Evolutionary conservation across 2,113 vertebrate species (phyloP).

Genomic region (Saguinus imperator): DNA sequence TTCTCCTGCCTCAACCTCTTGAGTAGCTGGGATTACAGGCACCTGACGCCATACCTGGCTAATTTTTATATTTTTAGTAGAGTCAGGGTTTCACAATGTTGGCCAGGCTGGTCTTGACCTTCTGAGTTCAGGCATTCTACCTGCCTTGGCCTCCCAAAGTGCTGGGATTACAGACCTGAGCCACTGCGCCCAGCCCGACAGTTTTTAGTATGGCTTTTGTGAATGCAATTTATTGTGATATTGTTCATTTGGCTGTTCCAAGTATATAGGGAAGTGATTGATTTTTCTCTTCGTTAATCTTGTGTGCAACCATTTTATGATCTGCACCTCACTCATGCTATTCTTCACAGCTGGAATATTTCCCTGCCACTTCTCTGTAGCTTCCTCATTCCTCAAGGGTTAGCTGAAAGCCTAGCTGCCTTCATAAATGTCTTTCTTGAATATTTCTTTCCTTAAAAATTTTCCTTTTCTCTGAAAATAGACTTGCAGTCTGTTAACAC

Average conservation of each 20-base stretch:
- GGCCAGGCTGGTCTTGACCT: no score
- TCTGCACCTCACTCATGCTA: not conserved
- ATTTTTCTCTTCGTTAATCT: not conserved
- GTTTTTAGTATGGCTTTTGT: not conserved
- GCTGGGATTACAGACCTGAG: no score
- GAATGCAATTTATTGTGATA: not conserved
- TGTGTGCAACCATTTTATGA: accelerated
- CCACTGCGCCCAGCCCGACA: not conserved
- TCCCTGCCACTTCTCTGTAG: not conserved
- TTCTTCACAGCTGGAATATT: not conserved
- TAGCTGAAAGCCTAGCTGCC: not conserved
- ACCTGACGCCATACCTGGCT: no score
- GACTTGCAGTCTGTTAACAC: not conserved
- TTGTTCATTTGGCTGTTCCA: not conserved
- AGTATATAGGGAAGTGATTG: not conserved
- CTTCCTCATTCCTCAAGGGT: not conserved
- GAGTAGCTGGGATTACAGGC: no score
- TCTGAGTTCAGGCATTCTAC: no score
- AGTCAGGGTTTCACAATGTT: no score
- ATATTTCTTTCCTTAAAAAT: not conserved
- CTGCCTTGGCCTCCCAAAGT: no score
- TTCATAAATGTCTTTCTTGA: not conserved
- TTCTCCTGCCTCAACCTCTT: no score
- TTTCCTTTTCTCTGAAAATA: not conserved
- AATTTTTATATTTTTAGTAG: no score